Evolutionary conservation across 1,140 invertebrate genomes (phyloP).

Genomic region (Psix sp.): DNA sequence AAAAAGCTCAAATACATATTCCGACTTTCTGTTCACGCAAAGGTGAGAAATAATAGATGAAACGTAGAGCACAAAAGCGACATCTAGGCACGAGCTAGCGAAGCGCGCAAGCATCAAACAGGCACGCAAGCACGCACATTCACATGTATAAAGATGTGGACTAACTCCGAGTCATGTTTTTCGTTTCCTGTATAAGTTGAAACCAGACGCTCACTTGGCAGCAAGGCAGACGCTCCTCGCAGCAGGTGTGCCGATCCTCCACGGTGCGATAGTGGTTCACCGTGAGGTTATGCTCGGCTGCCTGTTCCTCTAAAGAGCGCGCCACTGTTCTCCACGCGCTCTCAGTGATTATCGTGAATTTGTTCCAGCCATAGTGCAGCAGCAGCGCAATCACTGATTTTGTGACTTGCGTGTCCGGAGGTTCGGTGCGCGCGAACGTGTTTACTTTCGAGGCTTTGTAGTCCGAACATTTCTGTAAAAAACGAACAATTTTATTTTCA

Average conservation of each 20-base stretch:
- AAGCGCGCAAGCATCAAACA: conserved; percentile 47
- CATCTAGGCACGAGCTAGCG: not conserved
- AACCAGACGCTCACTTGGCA: conserved; percentile 88
- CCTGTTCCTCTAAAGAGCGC: conserved; percentile 84
- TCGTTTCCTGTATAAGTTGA: conserved; percentile 91
- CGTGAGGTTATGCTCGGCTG: conserved; percentile 85
- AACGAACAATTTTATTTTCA: not conserved
- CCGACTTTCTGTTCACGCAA: too few relatives aligned
- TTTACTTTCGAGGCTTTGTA: conserved; percentile 89
- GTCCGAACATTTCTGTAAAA: conserved; percentile 94
- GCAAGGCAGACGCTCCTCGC: conserved; percentile 83
- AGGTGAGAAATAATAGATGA: not conserved
- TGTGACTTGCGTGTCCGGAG: conserved; percentile 94
- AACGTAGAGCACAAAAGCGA: conserved; percentile 8
- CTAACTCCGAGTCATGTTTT: conserved; percentile 92
- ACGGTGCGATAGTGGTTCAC: conserved; percentile 86
- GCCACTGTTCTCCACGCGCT: conserved; percentile 87
- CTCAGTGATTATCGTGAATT: conserved; percentile 95
- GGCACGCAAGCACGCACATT: conserved; percentile 57
- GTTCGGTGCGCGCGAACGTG: conserved; percentile 96
- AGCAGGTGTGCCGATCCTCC: conserved; percentile 84
- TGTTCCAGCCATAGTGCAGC: conserved; percentile 93
- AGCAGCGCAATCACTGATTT: conserved; percentile 94
- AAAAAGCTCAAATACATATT: too few relatives aligned
- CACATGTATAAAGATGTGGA: conserved; percentile 64